Conservation (phyloP, 2,113 vertebrate species). For the Jaculus jaculus region DNA sequence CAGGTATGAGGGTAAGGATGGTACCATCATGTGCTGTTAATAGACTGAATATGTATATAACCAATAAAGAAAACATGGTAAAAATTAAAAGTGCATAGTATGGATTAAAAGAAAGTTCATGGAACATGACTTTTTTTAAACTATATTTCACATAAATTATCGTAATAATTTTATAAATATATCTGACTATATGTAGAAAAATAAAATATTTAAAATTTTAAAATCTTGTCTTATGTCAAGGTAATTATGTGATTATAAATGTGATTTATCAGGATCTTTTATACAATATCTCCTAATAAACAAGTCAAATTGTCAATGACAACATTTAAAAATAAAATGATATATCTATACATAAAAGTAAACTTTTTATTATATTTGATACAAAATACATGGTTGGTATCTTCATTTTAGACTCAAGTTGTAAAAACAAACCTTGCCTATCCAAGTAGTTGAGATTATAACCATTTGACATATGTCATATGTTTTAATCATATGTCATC, state of each 20-base stretch:
- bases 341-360: neutral
- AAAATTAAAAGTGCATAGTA: slow-evolving; percentile 47
- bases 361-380: neutral
- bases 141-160: neutral
- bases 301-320: neutral
- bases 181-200: neutral
- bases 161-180: neutral
- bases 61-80: too few relatives aligned
- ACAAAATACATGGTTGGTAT: too few relatives aligned
- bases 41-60: too few relatives aligned
- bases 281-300: neutral
- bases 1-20: too few relatives aligned
- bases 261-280: neutral
- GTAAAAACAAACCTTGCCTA: neutral
- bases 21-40: too few relatives aligned
- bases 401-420: neutral
- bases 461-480: neutral
- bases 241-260: neutral
- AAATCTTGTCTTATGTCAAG: slow-evolving; percentile 7
- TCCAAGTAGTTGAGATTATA: neutral
- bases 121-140: slow-evolving; percentile 32
- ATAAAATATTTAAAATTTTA: neutral
- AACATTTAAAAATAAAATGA: slow-evolving; percentile 29
- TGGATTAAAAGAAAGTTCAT: slow-evolving; percentile 22
- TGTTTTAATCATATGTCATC: neutral